Evolutionary conservation across 2,113 vertebrate species (phyloP), one percentile per base, ranked within the genome.

Genomic region (Laticauda colubrina): DNA sequence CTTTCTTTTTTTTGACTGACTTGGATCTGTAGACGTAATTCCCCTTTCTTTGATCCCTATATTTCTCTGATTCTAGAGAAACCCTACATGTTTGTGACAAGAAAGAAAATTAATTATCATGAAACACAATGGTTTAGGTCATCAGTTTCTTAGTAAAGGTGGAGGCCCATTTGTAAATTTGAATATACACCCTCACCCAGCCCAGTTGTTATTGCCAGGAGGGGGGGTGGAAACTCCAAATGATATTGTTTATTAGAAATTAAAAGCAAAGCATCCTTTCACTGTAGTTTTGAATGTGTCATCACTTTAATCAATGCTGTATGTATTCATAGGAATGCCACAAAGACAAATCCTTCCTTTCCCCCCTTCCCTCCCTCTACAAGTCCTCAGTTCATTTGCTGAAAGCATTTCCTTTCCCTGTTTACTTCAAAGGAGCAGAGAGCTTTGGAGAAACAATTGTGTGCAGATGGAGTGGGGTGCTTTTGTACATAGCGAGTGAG

Each of bases 171-270:
- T 64, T n/a, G 18, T 29, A 24, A 45, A 59, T 89, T 45, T 53
- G 29, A 75, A 18, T 18, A 55, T 34, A 55, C 11, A 34, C 56
- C 56, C 56, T 24, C 23, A 7, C 0, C n/a, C 57, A 69, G 57
- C n/a, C 69, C 45, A 88, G 11, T 59, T 91, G 57, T 54, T 92
- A 61, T 54, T 43, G 48, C 86, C 57, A 54, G n/a, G 88, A 0
- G 61, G 0, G 4, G 4, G 61, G 61, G 1, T 45, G 0, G 1
- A 21, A 24, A 48, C 55, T 29, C 56, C 54, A 14, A 34, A 51
- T 91, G 91, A 54, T 87, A 88, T 59, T 87, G 48, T 56, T 92
- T 81, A 29, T 29, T 55, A 43, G 51, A 88, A 69, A 92, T 53
- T 14, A 54, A 88, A 53, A 69, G n/a, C 48, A 29, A 21, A 11